phyloP scores from a whole-genome alignment of 92 coral and sea anemone species.

The Porites evermanni region DNA sequence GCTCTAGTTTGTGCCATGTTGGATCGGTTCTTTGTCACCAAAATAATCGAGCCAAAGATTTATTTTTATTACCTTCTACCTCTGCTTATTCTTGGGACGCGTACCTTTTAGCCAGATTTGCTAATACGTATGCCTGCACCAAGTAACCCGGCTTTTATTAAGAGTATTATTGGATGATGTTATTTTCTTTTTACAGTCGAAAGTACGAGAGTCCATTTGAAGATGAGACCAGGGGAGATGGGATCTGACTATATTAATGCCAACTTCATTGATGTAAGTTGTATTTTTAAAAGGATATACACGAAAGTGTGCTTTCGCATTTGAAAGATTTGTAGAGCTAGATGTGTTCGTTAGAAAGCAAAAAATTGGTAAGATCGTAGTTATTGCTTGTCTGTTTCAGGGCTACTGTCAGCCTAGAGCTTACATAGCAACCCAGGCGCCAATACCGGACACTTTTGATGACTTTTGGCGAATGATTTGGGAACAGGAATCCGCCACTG shows the following conservation, averaged over 20 bases:
- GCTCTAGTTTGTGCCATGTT: no score
- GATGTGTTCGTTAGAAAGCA: neutral
- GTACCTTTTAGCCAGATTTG: no score
- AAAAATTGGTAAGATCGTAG: neutral
- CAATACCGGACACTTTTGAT: constrained; percentile 88
- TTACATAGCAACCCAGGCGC: constrained; percentile 97
- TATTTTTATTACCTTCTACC: no score
- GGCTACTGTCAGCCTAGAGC: constrained; percentile 92
- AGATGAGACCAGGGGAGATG: constrained; percentile 90
- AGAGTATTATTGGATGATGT: neutral
- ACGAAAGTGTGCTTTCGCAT: neutral
- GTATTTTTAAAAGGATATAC: neutral
- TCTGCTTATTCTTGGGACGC: no score
- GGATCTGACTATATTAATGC: constrained; percentile 99
- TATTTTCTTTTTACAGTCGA: constrained; percentile 69
- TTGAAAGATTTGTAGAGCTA: neutral
- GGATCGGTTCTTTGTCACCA: no score
- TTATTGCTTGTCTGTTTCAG: constrained; percentile 32
- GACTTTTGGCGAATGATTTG: constrained; percentile 99
- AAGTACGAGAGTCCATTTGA: constrained; percentile 84
- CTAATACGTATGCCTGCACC: no score
- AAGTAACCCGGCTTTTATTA: no score
- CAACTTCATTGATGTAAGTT: constrained; percentile 91
- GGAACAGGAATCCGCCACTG: constrained; percentile 91
- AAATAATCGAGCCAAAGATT: no score